phyloP scores from a whole-genome alignment of 2,113 vertebrate species.

The Nestor notabilis region DNA sequence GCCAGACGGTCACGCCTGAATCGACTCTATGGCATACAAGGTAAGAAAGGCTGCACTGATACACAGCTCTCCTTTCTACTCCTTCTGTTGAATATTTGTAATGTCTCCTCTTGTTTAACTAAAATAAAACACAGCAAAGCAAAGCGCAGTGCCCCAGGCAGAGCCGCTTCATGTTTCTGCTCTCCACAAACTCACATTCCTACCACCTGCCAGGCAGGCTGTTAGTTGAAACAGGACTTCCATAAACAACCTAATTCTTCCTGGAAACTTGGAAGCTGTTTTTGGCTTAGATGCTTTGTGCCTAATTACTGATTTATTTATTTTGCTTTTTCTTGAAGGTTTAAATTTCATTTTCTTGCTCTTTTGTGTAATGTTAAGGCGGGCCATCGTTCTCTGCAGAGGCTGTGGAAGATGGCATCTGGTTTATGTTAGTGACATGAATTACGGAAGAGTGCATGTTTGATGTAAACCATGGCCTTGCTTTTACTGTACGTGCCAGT shows the following conservation, averaged over 20 bases:
- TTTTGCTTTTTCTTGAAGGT: conserved; percentile 36
- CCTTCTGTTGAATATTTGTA: not conserved
- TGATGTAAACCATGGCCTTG: conserved; percentile 57
- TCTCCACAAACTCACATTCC: conserved; percentile 42
- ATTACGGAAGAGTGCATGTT: conserved; percentile 46
- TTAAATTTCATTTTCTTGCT: conserved; percentile 49
- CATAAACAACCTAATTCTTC: conserved; percentile 69
- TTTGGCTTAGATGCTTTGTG: conserved; percentile 48
- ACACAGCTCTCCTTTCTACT: not conserved
- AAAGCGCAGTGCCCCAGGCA: conserved; percentile 32
- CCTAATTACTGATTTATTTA: conserved; percentile 58
- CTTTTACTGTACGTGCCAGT: conserved; percentile 30
- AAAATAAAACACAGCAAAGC: not conserved
- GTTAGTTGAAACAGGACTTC: conserved; percentile 62
- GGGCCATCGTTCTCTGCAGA: not conserved
- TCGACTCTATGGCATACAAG: conserved; percentile 97
- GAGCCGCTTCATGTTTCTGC: not conserved
- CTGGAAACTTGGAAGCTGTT: conserved; percentile 65
- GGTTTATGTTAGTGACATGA: conserved; percentile 65
- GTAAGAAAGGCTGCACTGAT: conserved; percentile 48
- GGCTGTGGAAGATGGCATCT: conserved; percentile 57
- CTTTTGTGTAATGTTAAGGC: conserved; percentile 26
- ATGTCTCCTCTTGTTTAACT: conserved; percentile 33
- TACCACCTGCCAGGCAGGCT: conserved; percentile 67
- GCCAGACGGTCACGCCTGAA: conserved; percentile 92